Base-by-base conservation (phyloP, 2,888 invertebrate genomes). In the Pristionchus japonicus region DNA sequence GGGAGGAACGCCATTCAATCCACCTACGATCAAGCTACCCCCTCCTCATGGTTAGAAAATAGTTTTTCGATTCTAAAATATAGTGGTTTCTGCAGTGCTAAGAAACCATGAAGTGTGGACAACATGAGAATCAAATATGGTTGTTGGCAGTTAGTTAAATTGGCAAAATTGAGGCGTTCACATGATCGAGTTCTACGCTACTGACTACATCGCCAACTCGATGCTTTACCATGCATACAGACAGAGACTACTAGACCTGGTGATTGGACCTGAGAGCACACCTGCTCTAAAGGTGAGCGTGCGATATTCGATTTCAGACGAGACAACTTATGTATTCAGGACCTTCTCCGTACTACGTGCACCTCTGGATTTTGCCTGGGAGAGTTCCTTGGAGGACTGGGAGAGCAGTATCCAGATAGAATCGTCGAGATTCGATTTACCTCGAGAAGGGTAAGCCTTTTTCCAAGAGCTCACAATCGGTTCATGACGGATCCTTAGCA, bases 101-200 rank as follows among this genome's bases (percentile, higher is more conserved):
- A 3, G 67, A 67, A 67, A 67, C 34, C n/a, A n/a, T n/a, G n/a
- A n/a, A n/a, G n/a, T n/a, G n/a, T n/a, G n/a, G n/a, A n/a, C n/a
- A n/a, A n/a, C n/a, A n/a, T n/a, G n/a, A n/a, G n/a, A n/a, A n/a
- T n/a, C n/a, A n/a, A n/a, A n/a, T n/a, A n/a, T n/a, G n/a, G n/a
- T n/a, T n/a, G n/a, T n/a, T n/a, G n/a, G n/a, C 23, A 64, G 7
- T 6, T 17, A 64, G 86, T 49, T 37, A 31, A 40, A 1, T 2
- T 43, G 43, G 43, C 11, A n/a, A 15, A 6, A 57, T 89, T 88
- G 61, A 92, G 92, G 92, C 6, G 93, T 93, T 0, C 94, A 94
- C 89, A 94, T 94, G 94, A 91, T 93, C 74, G 94, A 94, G 87
- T 94, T 94, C 89, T 93, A 91, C 88, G 93, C 93, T 27, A 93